Conservation (phyloP, 2,113 vertebrate genomes). For the Neomonachus schauinslandi region DNA sequence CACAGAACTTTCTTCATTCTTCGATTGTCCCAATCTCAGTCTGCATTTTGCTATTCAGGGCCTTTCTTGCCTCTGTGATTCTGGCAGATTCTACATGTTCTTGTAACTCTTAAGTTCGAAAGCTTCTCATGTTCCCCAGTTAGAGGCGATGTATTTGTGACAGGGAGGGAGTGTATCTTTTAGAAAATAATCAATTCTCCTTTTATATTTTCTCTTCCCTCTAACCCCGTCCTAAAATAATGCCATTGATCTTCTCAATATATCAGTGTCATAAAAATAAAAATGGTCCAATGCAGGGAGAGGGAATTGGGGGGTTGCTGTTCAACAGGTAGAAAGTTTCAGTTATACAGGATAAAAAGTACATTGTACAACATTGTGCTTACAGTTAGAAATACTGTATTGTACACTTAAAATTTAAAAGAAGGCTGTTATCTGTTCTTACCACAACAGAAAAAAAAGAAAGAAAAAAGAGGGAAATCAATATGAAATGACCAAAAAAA, state of each 20-base stretch:
- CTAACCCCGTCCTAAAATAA: background rate
- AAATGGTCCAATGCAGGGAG: background rate
- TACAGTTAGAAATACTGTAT: background rate
- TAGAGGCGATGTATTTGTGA: background rate
- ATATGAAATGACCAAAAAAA: background rate
- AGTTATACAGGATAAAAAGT: background rate
- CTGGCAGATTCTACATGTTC: background rate
- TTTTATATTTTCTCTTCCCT: background rate
- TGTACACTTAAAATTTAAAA: background rate
- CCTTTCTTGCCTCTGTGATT: background rate
- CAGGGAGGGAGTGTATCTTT: background rate
- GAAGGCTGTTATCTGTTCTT: background rate
- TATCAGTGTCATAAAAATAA: background rate
- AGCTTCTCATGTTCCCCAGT: background rate
- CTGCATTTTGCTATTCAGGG: background rate
- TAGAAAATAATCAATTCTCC: background rate
- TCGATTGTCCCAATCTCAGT: background rate
- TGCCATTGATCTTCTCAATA: background rate
- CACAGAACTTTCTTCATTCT: background rate
- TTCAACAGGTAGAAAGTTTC: background rate
- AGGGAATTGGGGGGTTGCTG: background rate
- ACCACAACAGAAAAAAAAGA: background rate
- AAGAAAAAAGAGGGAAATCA: background rate
- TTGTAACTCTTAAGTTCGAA: background rate
- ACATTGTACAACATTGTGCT: accelerated